Conservation (phyloP, 2,888 invertebrate genomes). For the Volucella zonaria region DNA sequence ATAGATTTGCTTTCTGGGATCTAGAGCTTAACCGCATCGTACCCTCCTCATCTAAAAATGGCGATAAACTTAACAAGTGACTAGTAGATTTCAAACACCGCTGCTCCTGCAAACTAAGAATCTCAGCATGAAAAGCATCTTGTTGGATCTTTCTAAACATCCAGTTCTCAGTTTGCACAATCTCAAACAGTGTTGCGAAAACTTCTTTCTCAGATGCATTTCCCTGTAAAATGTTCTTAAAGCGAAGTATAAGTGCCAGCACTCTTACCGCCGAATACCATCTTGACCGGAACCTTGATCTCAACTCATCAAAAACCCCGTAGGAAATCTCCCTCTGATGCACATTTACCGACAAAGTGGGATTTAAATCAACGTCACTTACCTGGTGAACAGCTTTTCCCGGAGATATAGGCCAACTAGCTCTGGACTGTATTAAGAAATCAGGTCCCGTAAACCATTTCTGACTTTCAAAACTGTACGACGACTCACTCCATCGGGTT, state of each 20-base stretch:
- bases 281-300: no score
- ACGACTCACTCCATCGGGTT: conserved; percentile 10
- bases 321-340: no score
- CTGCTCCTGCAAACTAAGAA: neutral
- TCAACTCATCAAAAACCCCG: no score
- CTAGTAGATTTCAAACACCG: neutral
- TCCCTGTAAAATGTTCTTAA: neutral
- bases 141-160: conserved; percentile 32
- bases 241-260: conserved; percentile 20
- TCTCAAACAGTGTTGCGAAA: neutral
- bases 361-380: neutral
- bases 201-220: neutral
- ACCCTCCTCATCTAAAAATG: conserved; percentile 8
- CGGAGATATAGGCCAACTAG: conserved; percentile 9
- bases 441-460: conserved; percentile 20
- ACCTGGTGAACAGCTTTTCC: neutral
- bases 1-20: conserved; percentile 15
- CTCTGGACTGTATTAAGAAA: neutral
- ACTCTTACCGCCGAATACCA: neutral
- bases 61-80: conserved; percentile 1
- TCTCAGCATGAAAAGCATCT: conserved; percentile 18
- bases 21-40: conserved; percentile 1
- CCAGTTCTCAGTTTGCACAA: conserved; percentile 2
- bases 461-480: neutral
- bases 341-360: no score